Evolutionary conservation across 1,140 invertebrate species (phyloP).

Genomic region (Ceratina japonica): DNA sequence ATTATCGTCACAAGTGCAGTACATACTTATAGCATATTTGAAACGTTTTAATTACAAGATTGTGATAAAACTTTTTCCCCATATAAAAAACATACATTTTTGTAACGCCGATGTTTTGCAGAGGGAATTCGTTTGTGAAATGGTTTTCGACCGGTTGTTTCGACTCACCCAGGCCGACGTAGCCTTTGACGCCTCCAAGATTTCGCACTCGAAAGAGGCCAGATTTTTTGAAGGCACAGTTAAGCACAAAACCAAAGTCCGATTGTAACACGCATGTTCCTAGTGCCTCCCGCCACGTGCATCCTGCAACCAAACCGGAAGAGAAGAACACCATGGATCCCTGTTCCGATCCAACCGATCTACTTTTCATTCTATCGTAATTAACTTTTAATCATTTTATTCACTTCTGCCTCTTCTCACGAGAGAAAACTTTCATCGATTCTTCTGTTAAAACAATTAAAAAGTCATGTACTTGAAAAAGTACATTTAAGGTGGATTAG

Average conservation of each 20-base stretch:
- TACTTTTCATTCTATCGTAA: neutral
- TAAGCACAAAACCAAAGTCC: constrained; percentile 91
- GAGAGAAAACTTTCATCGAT: too few species aligned
- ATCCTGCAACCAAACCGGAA: constrained; percentile 78
- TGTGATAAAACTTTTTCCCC: neutral
- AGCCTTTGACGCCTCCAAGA: constrained; percentile 92
- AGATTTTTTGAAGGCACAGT: constrained; percentile 94
- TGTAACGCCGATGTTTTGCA: neutral
- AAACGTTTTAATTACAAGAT: neutral
- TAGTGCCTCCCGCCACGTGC: constrained; percentile 76
- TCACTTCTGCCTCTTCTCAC: neutral
- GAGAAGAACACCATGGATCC: constrained; percentile 59
- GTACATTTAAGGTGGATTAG: too few species aligned
- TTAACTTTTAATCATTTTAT: neutral
- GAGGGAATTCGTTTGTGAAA: neutral
- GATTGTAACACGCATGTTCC: constrained; percentile 91
- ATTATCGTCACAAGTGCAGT: neutral
- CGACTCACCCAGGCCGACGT: constrained; percentile 89
- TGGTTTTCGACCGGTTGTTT: constrained; percentile 26
- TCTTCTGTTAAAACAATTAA: too few species aligned
- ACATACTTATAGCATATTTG: constrained; percentile 11
- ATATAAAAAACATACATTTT: neutral
- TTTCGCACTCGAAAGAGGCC: constrained; percentile 92
- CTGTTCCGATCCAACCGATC: constrained; percentile 28
- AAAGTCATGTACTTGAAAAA: too few species aligned